Conservation (phyloP, 2,797 vertebrate genomes). For the Tiaroga cobitis region DNA sequence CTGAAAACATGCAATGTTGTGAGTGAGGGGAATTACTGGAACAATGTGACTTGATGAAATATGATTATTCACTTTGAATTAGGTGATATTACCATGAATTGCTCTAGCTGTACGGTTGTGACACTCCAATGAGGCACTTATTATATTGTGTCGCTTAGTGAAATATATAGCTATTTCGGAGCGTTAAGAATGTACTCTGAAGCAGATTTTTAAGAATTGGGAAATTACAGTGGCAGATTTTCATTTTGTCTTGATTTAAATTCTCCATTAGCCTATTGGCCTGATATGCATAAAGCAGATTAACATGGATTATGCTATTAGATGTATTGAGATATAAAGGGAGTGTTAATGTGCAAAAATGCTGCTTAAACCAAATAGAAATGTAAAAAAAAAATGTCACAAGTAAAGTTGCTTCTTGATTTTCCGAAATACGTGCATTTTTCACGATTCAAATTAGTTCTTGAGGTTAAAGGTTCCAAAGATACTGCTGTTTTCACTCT, state of each 20-base stretch:
- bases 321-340: neutral
- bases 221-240: slow-evolving; percentile 1
- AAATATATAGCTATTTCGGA: neutral
- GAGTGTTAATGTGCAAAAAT: neutral
- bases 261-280: slow-evolving; percentile 26
- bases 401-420: neutral
- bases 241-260: slow-evolving; percentile 6
- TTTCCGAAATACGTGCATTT: neutral
- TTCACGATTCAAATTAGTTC: slow-evolving; percentile 3
- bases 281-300: neutral
- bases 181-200: neutral
- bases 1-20: neutral
- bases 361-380: neutral
- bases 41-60: neutral
- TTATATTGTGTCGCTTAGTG: neutral
- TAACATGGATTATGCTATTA: slow-evolving; percentile 20
- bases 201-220: neutral
- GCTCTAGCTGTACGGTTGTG: neutral
- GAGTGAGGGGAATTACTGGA: neutral
- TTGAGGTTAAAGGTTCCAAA: slow-evolving; percentile 15
- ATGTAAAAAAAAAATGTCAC: neutral
- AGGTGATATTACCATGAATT: neutral
- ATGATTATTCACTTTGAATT: neutral
- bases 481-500: slow-evolving; percentile 24
- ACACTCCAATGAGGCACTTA: neutral